Percentiles rank a stretch among this genome's conserved stretches.
These are phyloP conservation scores for Octodon degus DNA, from an alignment of 2,113 vertebrate genomes.

Conservation along the genomic window DNA sequence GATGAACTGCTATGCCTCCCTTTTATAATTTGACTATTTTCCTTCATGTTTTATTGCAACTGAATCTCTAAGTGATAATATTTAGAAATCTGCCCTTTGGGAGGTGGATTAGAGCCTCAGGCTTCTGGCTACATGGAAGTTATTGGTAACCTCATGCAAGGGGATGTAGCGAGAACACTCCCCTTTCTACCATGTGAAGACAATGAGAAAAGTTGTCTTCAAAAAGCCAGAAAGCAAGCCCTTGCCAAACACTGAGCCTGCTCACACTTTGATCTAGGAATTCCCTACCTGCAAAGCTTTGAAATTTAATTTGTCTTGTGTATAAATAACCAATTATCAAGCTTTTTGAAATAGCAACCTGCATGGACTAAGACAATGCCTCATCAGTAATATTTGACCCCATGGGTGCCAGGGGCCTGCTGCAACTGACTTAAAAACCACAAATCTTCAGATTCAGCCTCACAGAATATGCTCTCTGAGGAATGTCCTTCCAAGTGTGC, in stretches of 20 bases:
- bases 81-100: background rate
- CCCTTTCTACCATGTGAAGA: background rate
- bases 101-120: background rate
- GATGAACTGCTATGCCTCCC: background rate
- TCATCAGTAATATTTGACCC: background rate
- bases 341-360: background rate
- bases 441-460: background rate
- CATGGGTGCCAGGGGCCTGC: background rate
- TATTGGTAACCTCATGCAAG: too few species aligned
- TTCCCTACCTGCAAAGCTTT: background rate
- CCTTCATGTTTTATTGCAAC: background rate
- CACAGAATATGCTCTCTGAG: background rate
- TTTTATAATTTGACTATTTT: background rate
- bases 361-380: background rate
- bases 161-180: accelerated
- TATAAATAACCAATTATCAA: background rate
- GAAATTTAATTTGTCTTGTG: background rate
- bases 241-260: background rate
- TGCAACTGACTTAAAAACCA: accelerated
- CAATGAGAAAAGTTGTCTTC: background rate
- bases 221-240: background rate
- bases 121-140: background rate
- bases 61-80: background rate
- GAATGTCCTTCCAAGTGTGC: background rate
- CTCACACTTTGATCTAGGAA: background rate